Evolutionary conservation across 2,113 vertebrate genomes (phyloP).

Genomic region (Podocnemis expansa): DNA sequence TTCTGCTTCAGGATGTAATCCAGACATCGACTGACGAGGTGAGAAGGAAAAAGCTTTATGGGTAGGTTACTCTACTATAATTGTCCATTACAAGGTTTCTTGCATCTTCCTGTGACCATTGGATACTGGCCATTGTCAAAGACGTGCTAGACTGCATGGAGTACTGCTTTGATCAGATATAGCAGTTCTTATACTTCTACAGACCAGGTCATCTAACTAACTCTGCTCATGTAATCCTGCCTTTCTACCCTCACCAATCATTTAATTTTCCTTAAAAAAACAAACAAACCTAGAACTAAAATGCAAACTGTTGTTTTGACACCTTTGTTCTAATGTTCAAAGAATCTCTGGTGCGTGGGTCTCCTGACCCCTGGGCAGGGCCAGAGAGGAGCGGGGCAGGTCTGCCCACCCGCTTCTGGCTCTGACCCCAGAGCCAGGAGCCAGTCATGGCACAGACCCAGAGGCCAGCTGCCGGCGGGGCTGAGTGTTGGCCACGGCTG

Average conservation of each 20-base stretch:
- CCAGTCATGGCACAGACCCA: no score
- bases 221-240: conserved; percentile 13
- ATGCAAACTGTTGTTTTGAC: not conserved
- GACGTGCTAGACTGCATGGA: fast-evolving
- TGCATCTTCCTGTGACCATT: not conserved
- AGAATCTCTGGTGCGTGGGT: no score
- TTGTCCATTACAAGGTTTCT: not conserved
- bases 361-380: no score
- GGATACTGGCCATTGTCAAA: not conserved
- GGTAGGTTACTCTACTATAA: fast-evolving
- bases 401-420: no score
- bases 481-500: no score
- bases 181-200: conserved; percentile 3
- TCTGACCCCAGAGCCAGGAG: no score
- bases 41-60: not conserved
- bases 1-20: not conserved
- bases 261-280: conserved; percentile 36
- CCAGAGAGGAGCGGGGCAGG: no score
- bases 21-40: not conserved
- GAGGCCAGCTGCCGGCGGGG: no score
- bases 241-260: not conserved
- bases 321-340: not conserved
- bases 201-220: conserved; percentile 34
- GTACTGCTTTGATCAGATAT: not conserved
- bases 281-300: not conserved